Evolutionary conservation across 2,797 vertebrate genomes (phyloP).

Genomic region (Enteromius anoplus): DNA sequence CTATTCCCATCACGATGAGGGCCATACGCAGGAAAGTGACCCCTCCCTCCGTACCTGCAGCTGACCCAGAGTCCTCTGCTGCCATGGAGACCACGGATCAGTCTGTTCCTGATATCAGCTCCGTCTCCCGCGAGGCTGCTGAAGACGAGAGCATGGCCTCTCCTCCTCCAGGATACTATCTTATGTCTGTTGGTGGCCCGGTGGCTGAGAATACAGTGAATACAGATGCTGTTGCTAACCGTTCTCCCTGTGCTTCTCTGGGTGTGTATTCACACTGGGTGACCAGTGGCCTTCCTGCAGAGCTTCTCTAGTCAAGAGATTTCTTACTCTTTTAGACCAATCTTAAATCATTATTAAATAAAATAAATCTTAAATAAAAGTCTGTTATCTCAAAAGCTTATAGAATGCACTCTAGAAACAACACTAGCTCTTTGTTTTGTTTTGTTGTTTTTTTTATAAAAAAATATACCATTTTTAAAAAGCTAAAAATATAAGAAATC

Average conservation of each 20-base stretch:
- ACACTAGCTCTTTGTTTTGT: no score
- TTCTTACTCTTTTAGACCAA: background rate
- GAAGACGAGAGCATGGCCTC: conserved; percentile 50
- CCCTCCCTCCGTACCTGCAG: conserved; percentile 15
- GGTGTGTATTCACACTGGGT: conserved; percentile 61
- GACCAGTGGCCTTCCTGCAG: conserved; percentile 54
- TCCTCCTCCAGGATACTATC: conserved; percentile 49
- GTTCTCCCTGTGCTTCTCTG: conserved; percentile 54
- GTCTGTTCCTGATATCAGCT: background rate
- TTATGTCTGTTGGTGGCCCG: conserved; percentile 61
- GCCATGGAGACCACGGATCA: background rate
- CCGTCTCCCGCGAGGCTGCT: conserved; percentile 53
- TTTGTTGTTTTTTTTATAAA: no score
- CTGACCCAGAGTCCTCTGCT: background rate
- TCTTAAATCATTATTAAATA: background rate
- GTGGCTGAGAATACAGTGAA: conserved; percentile 63
- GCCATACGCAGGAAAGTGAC: conserved; percentile 69
- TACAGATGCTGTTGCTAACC: conserved; percentile 53
- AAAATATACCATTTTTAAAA: no score
- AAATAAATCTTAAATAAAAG: conserved; percentile 14
- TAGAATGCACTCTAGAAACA: background rate
- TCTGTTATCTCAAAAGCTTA: background rate
- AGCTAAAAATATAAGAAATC: background rate
- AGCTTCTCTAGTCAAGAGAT: conserved; percentile 53
- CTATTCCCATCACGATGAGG: conserved; percentile 82